These are phyloP conservation scores for Tinea semifulvella DNA, from an alignment of 2,888 invertebrate species.

Conservation along the genomic window DNA sequence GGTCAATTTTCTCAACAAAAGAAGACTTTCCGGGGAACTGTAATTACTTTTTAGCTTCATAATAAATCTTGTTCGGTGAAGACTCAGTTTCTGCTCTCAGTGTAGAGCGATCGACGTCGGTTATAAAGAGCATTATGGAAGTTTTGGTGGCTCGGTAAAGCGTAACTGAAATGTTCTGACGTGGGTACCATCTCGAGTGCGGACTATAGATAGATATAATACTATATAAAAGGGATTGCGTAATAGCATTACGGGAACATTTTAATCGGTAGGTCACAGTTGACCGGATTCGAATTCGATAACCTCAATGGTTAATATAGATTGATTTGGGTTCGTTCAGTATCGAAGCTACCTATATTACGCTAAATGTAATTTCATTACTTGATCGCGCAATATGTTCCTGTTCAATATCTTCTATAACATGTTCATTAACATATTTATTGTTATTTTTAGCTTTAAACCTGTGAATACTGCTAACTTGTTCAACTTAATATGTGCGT, in stretches of 20 bases:
- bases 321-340: slow-evolving; percentile 11
- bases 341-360: slow-evolving; percentile 7
- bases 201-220: background rate
- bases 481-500: too few species aligned
- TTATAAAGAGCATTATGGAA: slow-evolving; percentile 31
- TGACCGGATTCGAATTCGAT: slow-evolving; percentile 35
- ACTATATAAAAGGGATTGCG: slow-evolving; percentile 24
- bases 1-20: background rate
- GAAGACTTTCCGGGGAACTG: background rate
- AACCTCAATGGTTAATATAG: slow-evolving; percentile 13
- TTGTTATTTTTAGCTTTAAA: too few species aligned
- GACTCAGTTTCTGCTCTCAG: too few species aligned
- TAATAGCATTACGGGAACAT: slow-evolving; percentile 50
- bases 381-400: slow-evolving; percentile 28
- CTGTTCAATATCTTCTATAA: slow-evolving; percentile 47
- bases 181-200: slow-evolving; percentile 28
- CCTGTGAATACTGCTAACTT: too few species aligned
- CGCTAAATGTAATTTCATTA: slow-evolving; percentile 11
- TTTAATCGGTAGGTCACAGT: slow-evolving; percentile 48
- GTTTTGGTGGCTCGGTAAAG: slow-evolving; percentile 26
- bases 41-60: slow-evolving; percentile 1
- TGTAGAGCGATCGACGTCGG: background rate
- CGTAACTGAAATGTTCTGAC: slow-evolving; percentile 19
- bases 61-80: slow-evolving; percentile 1
- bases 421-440: too few species aligned